Conservation (phyloP, 2,797 vertebrate genomes). For the Emydoidea blandingii region DNA sequence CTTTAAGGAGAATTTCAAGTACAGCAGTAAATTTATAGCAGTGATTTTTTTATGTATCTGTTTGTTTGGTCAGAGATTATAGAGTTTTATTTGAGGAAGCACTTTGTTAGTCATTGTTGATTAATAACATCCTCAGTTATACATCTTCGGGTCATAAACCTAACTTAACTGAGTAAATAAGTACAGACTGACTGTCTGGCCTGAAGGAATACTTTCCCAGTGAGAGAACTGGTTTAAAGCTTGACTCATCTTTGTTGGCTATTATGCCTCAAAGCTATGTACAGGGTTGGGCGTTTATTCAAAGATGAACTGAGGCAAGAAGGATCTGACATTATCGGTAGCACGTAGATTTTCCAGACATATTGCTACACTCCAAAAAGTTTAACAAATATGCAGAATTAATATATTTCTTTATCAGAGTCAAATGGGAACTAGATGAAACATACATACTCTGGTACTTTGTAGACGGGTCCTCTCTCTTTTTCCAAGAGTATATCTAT, state of each 20-base stretch:
- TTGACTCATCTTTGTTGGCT: neutral
- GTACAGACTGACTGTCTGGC: neutral
- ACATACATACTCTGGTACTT: neutral
- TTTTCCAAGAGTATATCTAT: neutral
- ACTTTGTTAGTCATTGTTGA: conserved; percentile 40
- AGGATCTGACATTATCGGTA: neutral
- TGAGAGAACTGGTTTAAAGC: conserved; percentile 25
- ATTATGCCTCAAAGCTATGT: neutral
- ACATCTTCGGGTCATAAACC: conserved; percentile 12
- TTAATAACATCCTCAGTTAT: neutral
- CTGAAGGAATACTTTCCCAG: conserved; percentile 29
- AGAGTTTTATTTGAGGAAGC: conserved; percentile 43
- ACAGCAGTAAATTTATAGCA: neutral
- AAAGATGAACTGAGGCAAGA: neutral
- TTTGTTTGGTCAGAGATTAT: conserved; percentile 37
- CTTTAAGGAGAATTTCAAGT: neutral
- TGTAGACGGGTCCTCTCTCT: neutral
- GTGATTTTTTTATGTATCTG: neutral
- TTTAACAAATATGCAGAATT: neutral
- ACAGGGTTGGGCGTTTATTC: neutral
- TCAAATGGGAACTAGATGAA: too few species aligned
- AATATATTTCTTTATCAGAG: neutral
- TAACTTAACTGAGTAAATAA: conserved; percentile 33
- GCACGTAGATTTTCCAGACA: neutral
- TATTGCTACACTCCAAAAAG: too few species aligned